A percentile compares a stretch with the other conserved stretches of the same genome.
Evolutionary conservation across 2,888 invertebrate species (phyloP).

Genomic region (Cyrtodaria siliqua): DNA sequence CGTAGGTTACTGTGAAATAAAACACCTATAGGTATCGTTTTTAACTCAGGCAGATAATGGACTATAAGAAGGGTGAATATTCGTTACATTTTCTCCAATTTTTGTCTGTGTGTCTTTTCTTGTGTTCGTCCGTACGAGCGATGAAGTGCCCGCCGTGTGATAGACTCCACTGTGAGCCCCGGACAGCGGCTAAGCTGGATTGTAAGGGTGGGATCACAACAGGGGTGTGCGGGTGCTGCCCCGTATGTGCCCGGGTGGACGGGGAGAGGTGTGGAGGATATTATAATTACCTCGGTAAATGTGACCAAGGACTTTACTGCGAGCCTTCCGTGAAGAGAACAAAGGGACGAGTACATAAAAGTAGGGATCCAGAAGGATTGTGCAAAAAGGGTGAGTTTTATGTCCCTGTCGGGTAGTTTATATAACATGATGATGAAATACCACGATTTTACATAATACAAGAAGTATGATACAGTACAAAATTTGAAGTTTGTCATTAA

Average conservation of each 20-base stretch:
- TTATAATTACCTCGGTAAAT: slow-evolving; percentile 83
- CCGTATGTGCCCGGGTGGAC: slow-evolving; percentile 83
- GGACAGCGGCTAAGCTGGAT: slow-evolving; percentile 71
- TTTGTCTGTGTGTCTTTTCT: slow-evolving; percentile 7
- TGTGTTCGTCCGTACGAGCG: slow-evolving; percentile 35
- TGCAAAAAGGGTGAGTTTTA: slow-evolving; percentile 71
- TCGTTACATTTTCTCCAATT: background rate
- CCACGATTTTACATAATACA: too few species aligned
- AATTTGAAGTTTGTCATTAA: too few species aligned
- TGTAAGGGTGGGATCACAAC: slow-evolving; percentile 83
- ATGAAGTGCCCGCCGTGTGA: slow-evolving; percentile 84
- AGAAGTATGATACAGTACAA: too few species aligned
- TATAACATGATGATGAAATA: too few species aligned
- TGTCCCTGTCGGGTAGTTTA: background rate
- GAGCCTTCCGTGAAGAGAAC: slow-evolving; percentile 44
- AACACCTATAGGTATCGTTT: too few species aligned
- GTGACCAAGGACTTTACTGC: slow-evolving; percentile 82
- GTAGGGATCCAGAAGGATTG: slow-evolving; percentile 65
- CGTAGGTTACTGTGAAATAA: too few species aligned
- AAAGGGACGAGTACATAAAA: slow-evolving; percentile 22
- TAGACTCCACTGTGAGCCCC: slow-evolving; percentile 83
- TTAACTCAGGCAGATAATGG: too few species aligned
- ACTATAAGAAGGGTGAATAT: too few species aligned
- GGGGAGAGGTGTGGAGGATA: slow-evolving; percentile 84
- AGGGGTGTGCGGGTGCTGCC: slow-evolving; percentile 85